phyloP scores from a whole-genome alignment of 2,888 invertebrate species.

The Brenthis ino region DNA sequence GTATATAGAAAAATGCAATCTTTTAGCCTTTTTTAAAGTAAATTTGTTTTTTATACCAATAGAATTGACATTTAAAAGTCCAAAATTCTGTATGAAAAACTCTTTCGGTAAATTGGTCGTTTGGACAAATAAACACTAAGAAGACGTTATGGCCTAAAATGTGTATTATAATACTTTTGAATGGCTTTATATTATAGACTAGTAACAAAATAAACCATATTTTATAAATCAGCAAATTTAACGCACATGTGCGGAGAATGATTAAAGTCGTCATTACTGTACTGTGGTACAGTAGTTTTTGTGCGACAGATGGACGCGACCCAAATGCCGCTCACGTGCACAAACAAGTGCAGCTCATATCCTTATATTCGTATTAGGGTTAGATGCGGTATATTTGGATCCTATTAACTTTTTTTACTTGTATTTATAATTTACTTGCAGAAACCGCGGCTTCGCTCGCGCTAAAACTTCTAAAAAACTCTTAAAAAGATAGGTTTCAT shows the following conservation, averaged over 20 bases:
- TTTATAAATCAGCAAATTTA: slow-evolving; percentile 14
- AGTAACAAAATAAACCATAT: not conserved
- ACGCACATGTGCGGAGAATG: slow-evolving; percentile 31
- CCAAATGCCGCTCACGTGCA: slow-evolving; percentile 64
- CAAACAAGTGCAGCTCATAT: slow-evolving; percentile 48
- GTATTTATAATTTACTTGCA: no score
- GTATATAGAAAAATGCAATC: no score
- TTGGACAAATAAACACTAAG: not conserved
- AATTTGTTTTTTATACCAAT: not conserved
- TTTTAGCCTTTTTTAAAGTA: no score
- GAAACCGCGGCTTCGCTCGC: no score
- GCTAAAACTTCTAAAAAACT: no score
- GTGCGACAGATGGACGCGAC: slow-evolving; percentile 54
- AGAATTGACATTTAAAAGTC: not conserved
- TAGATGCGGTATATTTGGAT: slow-evolving; percentile 24
- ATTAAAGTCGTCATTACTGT: slow-evolving; percentile 24
- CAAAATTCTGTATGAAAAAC: no score
- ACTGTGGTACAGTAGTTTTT: slow-evolving; percentile 40
- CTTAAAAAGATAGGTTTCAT: no score
- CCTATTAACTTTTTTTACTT: no score
- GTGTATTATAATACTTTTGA: no score
- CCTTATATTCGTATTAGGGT: slow-evolving; percentile 41
- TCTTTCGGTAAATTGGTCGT: not conserved
- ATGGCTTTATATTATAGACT: not conserved
- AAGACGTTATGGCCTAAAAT: no score